phyloP scores from a whole-genome alignment of 2,888 invertebrate genomes.

The Eupeodes latifasciatus region DNA sequence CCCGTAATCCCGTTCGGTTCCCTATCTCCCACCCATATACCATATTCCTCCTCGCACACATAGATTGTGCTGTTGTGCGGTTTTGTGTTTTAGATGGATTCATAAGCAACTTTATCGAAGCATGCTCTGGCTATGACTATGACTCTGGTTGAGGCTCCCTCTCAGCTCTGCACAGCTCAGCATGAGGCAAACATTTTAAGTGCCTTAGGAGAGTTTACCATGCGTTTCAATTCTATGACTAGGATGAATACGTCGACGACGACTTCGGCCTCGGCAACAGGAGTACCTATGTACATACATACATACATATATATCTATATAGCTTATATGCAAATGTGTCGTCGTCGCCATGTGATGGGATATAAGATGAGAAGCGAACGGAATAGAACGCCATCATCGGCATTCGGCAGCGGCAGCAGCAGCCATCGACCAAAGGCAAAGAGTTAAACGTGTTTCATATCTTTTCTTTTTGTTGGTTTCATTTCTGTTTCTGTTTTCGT shows the following conservation, averaged over 20 bases:
- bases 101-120: constrained; percentile 23
- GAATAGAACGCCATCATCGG: background rate
- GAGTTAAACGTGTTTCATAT: constrained; percentile 52
- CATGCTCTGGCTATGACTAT: background rate
- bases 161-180: constrained; percentile 32
- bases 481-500: background rate
- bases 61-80: constrained; percentile 18
- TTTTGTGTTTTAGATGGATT: constrained; percentile 41
- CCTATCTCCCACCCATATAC: too few species aligned
- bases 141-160: background rate
- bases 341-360: background rate
- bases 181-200: constrained; percentile 63
- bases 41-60: background rate
- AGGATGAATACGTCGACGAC: background rate
- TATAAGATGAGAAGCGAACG: background rate
- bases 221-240: background rate
- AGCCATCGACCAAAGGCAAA: constrained; percentile 20
- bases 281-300: background rate
- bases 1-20: too few species aligned
- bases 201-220: constrained; percentile 40
- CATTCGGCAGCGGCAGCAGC: too few species aligned
- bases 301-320: too few species aligned
- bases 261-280: background rate
- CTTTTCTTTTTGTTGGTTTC: constrained; percentile 7
- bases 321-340: constrained; percentile 44